Evolutionary conservation across 2,888 invertebrate genomes (phyloP).

Genomic region (Yponomeuta cagnagella): DNA sequence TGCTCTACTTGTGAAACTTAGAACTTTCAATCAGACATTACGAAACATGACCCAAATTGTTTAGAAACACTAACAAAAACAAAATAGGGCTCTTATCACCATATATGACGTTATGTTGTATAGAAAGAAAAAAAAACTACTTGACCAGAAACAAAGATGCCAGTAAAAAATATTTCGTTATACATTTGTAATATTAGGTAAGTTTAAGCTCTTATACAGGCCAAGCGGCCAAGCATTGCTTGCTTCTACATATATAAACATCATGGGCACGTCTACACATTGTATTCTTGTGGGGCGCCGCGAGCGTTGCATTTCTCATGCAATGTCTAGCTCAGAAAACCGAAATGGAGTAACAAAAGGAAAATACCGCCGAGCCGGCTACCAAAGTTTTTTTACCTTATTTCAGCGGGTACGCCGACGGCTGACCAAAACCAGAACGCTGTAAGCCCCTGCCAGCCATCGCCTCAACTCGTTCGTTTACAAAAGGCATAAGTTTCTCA

Average conservation of each 20-base stretch:
- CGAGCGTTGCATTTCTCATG: slow-evolving; percentile 73
- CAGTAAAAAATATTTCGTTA: too few species aligned
- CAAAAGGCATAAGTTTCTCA: slow-evolving; percentile 73
- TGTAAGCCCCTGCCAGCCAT: slow-evolving; percentile 52
- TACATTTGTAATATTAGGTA: too few species aligned
- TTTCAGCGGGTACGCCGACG: slow-evolving; percentile 49
- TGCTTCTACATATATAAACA: slow-evolving; percentile 17
- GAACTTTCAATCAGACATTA: too few species aligned
- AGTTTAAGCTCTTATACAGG: too few species aligned
- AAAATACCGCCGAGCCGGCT: slow-evolving; percentile 72
- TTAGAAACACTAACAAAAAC: too few species aligned
- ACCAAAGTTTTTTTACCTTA: slow-evolving; percentile 70
- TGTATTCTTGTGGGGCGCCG: slow-evolving; percentile 40
- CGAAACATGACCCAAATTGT: too few species aligned
- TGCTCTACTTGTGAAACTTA: too few species aligned
- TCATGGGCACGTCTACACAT: slow-evolving; percentile 26
- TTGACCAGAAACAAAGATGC: too few species aligned
- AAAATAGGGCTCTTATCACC: too few species aligned
- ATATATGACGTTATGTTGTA: too few species aligned
- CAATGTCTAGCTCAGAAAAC: slow-evolving; percentile 70
- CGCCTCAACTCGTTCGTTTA: slow-evolving; percentile 63
- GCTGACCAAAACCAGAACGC: slow-evolving; percentile 44
- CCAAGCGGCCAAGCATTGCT: too few species aligned
- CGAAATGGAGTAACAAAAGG: slow-evolving; percentile 71
- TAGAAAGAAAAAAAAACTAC: too few species aligned